Evolutionary conservation across 2,888 invertebrate genomes (phyloP).

Genomic region (Augiades crinisus): DNA sequence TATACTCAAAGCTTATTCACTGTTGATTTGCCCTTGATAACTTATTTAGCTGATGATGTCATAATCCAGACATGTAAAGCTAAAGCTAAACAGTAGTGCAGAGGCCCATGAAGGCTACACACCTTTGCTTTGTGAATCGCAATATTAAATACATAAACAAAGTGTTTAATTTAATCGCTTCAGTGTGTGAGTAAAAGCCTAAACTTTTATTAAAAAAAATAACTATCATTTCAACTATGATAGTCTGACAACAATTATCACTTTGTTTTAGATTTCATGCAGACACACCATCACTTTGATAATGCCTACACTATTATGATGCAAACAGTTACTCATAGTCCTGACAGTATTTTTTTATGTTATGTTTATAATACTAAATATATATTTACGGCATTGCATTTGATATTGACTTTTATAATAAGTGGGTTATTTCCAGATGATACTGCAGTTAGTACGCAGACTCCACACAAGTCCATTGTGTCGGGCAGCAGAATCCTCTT

Average conservation of each 20-base stretch:
- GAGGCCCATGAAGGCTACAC: conserved; percentile 16
- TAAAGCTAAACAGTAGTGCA: conserved; percentile 6
- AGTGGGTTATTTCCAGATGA: conserved; percentile 73
- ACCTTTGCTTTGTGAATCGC: not conserved
- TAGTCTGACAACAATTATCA: not conserved
- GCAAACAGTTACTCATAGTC: too few species aligned
- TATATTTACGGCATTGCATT: too few species aligned
- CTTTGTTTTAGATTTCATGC: too few species aligned
- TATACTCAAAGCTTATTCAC: conserved; percentile 7
- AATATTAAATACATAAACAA: conserved; percentile 1
- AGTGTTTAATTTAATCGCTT: conserved; percentile 10
- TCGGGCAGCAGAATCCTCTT: conserved; percentile 85
- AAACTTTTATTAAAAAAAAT: too few species aligned
- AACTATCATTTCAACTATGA: too few species aligned
- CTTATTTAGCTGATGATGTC: conserved; percentile 37
- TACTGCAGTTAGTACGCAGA: conserved; percentile 80
- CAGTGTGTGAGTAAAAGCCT: conserved; percentile 16
- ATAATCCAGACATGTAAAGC: conserved; percentile 28
- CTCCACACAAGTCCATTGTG: conserved; percentile 79
- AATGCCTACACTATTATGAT: too few species aligned
- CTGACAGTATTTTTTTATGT: too few species aligned
- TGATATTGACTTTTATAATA: too few species aligned
- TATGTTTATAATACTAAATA: too few species aligned
- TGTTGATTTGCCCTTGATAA: conserved; percentile 38
- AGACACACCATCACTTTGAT: too few species aligned